A percentile compares a stretch with the other conserved stretches of the same genome.
Conservation (phyloP, 2,888 invertebrate genomes). For the Stegophylla sp. region DNA sequence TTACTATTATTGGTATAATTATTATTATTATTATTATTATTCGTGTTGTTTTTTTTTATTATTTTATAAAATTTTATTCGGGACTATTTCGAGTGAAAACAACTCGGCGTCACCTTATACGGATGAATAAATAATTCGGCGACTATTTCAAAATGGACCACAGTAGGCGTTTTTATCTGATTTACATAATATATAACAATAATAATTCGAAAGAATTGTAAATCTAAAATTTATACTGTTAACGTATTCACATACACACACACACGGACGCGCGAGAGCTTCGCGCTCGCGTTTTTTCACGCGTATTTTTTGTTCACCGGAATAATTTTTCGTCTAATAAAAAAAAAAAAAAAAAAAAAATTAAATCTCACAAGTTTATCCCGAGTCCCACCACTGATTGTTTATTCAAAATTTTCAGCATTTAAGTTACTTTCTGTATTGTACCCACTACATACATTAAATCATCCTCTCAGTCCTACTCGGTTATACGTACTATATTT, state of each 20-base stretch:
- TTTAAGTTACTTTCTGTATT: constrained; percentile 19
- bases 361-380: constrained; percentile 18
- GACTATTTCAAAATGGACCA: background rate
- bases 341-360: too few relatives aligned
- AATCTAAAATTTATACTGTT: background rate
- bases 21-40: constrained; percentile 15
- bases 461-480: too few relatives aligned
- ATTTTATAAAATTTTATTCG: too few relatives aligned
- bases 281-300: background rate
- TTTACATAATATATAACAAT: constrained; percentile 44
- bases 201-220: constrained; percentile 10
- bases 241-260: background rate
- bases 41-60: too few relatives aligned
- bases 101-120: background rate
- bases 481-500: too few relatives aligned
- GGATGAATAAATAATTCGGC: constrained; percentile 46
- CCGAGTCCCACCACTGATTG: background rate
- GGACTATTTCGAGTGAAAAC: constrained; percentile 2
- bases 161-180: constrained; percentile 45
- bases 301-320: background rate
- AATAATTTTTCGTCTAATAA: constrained; percentile 17
- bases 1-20: background rate
- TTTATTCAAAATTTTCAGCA: background rate
- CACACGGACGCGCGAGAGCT: background rate
- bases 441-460: too few relatives aligned